A percentile compares a stretch with the other conserved stretches of the same genome.
phyloP scores from a whole-genome alignment of 2,113 vertebrate genomes.

The Balaeniceps rex region DNA sequence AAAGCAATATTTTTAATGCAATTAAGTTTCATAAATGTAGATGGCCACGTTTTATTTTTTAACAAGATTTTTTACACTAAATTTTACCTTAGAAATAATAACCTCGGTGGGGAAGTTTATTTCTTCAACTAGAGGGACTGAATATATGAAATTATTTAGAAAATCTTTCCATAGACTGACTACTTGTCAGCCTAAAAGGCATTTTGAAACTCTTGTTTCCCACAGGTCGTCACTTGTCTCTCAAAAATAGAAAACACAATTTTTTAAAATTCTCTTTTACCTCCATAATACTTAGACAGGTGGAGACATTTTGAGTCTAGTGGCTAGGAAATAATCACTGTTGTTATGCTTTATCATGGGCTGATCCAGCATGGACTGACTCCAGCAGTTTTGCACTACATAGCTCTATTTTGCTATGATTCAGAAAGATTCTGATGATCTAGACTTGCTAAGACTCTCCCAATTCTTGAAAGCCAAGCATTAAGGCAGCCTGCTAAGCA shows the following conservation, averaged over 20 bases:
- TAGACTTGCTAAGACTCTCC: background rate
- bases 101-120: background rate
- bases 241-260: background rate
- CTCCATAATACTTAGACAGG: background rate
- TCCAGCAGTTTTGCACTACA: background rate
- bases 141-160: background rate
- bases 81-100: background rate
- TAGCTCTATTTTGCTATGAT: background rate
- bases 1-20: background rate
- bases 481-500: background rate
- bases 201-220: background rate
- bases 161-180: background rate
- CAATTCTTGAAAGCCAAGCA: background rate
- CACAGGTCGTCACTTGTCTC: background rate
- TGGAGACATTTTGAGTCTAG: background rate
- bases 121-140: background rate
- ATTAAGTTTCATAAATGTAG: background rate
- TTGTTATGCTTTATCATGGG: background rate
- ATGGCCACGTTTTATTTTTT: background rate
- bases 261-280: background rate
- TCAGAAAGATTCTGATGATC: background rate
- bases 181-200: background rate
- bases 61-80: background rate
- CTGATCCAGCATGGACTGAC: background rate
- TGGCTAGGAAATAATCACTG: background rate